Base-by-base conservation (phyloP, 2,113 vertebrate genomes). In the Ictalurus punctatus region DNA sequence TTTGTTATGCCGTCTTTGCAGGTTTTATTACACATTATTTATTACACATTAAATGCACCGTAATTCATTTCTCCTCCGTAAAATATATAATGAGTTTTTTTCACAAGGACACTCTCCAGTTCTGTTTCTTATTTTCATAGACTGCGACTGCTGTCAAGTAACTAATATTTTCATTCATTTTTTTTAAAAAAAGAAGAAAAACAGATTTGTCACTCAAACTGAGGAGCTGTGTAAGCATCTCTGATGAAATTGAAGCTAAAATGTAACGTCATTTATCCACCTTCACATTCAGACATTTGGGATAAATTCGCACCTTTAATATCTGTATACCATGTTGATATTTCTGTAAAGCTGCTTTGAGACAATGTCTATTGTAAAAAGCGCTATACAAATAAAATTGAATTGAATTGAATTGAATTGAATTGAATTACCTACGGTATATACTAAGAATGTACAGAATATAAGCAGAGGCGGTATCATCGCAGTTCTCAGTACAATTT, bases 11-110 rank as follows among this genome's bases (percentile, higher is more conserved):
- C 40, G 21, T 40, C 21, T 17, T 19, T 59, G 69, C 7, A 25
- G 30, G 30, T 85, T 69, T 40, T 44, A 89, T 56, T 80, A 56
- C 7, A 23, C 40, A 52, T 80, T 48, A 48, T 69, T 37, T 44
- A 89, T 56, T 85, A 56, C 6, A 23, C 40, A 76, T 80, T 48
- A 63, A 67, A 85, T 48, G 48, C 30, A 61, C 21, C 54, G 59
- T 65, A 21, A 79, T 89, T 65, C 65, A 79, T 85, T 84, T 44
- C 19, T 25, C 74, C 74, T 44, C 37, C 3, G 17, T 74, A 74
- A 40, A 74, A 74, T 21, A 74, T 21, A 40, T 73, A 73, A 30
- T 37, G 69, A 73, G 6, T 6, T 73, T 37, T 34, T 73, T 73
- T 37, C 65, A 17, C 30, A 37, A 73, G 71, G 37, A 40, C 19